Evolutionary conservation across 2,797 vertebrate species (phyloP), one percentile per base, ranked within the genome.

Genomic region (Sardinella longiceps): DNA sequence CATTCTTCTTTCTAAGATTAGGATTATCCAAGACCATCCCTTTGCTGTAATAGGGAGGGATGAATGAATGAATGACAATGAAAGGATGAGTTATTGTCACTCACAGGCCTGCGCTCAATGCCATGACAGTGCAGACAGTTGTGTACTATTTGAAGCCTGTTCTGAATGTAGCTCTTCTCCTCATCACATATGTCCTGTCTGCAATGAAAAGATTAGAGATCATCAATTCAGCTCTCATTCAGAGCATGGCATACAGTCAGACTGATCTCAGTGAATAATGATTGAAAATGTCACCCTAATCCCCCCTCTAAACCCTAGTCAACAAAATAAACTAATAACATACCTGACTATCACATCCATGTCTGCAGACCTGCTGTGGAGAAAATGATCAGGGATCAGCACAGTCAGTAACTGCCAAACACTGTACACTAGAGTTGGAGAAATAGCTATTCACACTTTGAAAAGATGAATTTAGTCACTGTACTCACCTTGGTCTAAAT

Each of bases 311-410:
- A 9, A 11, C 12, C 46, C 12, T 1, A 48, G 46, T 7, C 46
- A 43, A 43, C 43, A 43, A 43, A 14, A 50, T 1, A 9, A 50
- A 10, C 11, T 15, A 14, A 43, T 70, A 7, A 70, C 63, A 70
- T 70, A 70, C 63, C 63, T 70, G 63, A 70, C 37, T 11, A 33
- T 11, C 28, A 70, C 63, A 70, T 33, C 63, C 63, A 70, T 70
- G 63, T 70, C 30, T 70, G 63, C 28, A 70, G 53, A 56, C 20
- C 53, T 23, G 53, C 53, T 56, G 20, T 33, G 14, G 63, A 70
- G 28, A 70, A 30, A 70, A 30, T 28, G 10, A 70, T 37, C n/a
- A 11, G 11, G 3, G 28, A 70, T 70, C 3, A 70, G 63, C 20
- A 58, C n/a, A 0, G n/a, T 23, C 53, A n/a, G 5, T 56, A 20